phyloP scores from a whole-genome alignment of 2,797 vertebrate genomes.

The Cossypha niveicapilla region DNA sequence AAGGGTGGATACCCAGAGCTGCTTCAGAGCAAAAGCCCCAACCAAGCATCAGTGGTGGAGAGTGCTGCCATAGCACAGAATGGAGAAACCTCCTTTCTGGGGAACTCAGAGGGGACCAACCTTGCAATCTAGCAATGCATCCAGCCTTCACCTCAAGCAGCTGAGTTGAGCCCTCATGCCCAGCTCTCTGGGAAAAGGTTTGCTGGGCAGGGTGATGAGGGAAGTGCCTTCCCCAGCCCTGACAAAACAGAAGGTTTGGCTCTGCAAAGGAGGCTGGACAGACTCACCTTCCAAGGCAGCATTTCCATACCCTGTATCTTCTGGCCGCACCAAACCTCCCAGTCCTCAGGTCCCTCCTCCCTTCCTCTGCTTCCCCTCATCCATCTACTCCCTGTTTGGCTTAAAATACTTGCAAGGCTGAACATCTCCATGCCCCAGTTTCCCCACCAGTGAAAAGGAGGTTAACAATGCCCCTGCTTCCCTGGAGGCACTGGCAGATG shows the following conservation, averaged over 20 bases:
- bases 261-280: neutral
- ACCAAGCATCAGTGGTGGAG: neutral
- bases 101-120: neutral
- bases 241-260: neutral
- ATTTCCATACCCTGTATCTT: neutral
- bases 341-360: neutral
- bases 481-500: neutral
- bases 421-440: neutral
- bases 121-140: neutral
- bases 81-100: neutral
- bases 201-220: neutral
- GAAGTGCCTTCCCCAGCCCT: neutral
- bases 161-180: neutral
- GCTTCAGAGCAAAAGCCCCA: slow-evolving; percentile 1
- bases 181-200: neutral
- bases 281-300: neutral
- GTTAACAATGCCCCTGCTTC: neutral
- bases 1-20: neutral
- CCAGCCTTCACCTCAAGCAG: neutral
- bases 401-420: neutral
- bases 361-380: neutral
- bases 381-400: neutral
- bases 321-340: neutral
- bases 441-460: neutral
- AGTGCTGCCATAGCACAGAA: neutral